Conservation (phyloP, 2,888 invertebrate genomes). For the Tiliacea aurago region DNA sequence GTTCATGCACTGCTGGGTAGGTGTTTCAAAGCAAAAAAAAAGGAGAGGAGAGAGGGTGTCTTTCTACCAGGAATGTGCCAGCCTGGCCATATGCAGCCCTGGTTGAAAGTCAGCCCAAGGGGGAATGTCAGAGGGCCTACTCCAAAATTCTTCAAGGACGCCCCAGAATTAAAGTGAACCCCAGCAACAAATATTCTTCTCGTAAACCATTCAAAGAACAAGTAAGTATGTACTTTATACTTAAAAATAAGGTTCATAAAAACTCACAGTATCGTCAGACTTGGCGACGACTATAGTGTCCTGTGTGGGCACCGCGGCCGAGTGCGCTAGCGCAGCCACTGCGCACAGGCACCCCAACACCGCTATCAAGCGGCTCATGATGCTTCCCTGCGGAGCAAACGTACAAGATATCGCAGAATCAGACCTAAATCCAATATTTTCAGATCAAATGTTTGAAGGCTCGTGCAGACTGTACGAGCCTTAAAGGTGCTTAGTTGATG, state of each 20-base stretch:
- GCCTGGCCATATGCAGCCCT: neutral
- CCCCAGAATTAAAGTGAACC: neutral
- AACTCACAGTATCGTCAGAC: constrained; percentile 70
- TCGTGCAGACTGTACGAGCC: no score
- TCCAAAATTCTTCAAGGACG: neutral
- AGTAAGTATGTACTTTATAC: neutral
- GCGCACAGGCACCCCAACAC: constrained; percentile 72
- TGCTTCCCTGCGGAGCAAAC: constrained; percentile 55
- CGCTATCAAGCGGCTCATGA: constrained; percentile 68
- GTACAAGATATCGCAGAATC: neutral
- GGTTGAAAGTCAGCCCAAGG: neutral
- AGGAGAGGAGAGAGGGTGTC: no score
- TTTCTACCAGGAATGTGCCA: neutral
- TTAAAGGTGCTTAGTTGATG: neutral
- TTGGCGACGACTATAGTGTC: constrained; percentile 82
- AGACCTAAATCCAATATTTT: neutral
- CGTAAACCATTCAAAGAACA: neutral
- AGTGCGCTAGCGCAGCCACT: constrained; percentile 65
- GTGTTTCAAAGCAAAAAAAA: no score
- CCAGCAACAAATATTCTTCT: no score
- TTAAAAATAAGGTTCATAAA: neutral
- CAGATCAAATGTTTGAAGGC: neutral
- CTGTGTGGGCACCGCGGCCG: constrained; percentile 78
- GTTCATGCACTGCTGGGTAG: no score
- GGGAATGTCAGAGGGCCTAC: neutral